Conservation (phyloP, 1,140 invertebrate genomes). For the Parasteatoda tepidariorum region DNA sequence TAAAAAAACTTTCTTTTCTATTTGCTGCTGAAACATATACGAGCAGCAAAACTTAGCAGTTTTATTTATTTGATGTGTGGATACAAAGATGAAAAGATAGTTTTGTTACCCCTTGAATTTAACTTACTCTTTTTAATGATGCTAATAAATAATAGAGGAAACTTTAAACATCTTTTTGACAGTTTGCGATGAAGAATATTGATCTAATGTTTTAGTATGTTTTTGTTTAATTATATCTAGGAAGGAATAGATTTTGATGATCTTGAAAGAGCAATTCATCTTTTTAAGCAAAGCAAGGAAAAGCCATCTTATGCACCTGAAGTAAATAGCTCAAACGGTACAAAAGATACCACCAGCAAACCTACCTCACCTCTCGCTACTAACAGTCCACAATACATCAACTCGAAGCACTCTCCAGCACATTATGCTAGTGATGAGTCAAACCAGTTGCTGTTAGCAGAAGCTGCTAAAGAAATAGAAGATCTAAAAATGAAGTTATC, state of each 20-base stretch:
- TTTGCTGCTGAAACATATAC: too few relatives aligned
- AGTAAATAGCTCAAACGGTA: neutral
- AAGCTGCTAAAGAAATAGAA: neutral
- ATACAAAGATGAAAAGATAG: too few relatives aligned
- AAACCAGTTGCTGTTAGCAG: neutral
- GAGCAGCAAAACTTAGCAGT: too few relatives aligned
- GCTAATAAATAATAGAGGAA: too few relatives aligned
- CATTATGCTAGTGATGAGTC: neutral
- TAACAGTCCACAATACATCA: neutral
- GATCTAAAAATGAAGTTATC: neutral
- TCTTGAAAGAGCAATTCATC: conserved; percentile 69
- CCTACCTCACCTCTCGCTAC: neutral
- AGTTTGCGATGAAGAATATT: too few relatives aligned
- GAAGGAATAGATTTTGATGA: conserved; percentile 68
- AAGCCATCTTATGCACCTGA: neutral
- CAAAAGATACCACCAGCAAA: neutral
- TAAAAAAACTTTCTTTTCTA: too few relatives aligned
- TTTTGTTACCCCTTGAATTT: too few relatives aligned
- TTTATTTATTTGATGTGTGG: too few relatives aligned
- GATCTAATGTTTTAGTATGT: too few relatives aligned
- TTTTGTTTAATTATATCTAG: too few relatives aligned
- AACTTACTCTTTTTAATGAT: too few relatives aligned
- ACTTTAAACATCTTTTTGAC: too few relatives aligned
- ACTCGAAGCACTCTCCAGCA: neutral
- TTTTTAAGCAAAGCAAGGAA: conserved; percentile 66